Evolutionary conservation across 2,888 invertebrate genomes (phyloP), one percentile per base, ranked within the genome.

Genomic region (Clusia tigrina): DNA sequence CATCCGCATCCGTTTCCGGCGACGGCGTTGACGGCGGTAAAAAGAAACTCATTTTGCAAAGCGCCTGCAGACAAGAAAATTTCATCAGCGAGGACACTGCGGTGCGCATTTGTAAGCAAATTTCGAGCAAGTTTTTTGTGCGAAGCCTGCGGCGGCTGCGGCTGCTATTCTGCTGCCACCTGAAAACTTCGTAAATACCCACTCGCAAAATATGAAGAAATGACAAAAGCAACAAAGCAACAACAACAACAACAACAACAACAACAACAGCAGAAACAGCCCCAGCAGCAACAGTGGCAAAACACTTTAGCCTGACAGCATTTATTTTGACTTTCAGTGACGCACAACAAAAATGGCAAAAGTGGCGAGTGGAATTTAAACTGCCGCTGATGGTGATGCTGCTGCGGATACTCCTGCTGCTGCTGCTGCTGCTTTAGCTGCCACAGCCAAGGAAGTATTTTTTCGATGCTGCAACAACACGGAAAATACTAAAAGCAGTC

Each of bases 1-100:
- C 22, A 38, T 55, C 55, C 55, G 38, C 23, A 38, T 55, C 55
- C 55, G 38, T 24, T 55, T 38, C 55, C 37, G 54, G 26, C 24
- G 15, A 15, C 10, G 37, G 46, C 23, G 23, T 26, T 15, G 56
- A 10, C 25, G 58, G 42, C 42, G n/a, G n/a, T 42, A 12, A 32
- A 32, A 32, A 32, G 12, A 32, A 32, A 32, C 6, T 12, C 32
- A 32, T 12, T 32, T 32, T 32, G 32, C 32, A 12, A 32, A 32
- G 32, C 32, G 6, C 32, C 6, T 12, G 32, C 32, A 32, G 32
- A 32, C 32, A 32, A 32, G 32, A 32, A 32, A 32, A 9, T 5
- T 32, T 32, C 32, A 32, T 9, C 32, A 12, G 6, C 32, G 32
- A 32, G 32, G 32, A 32, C 32, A 32, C 12, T 42, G 42, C 42